These are phyloP conservation scores for Malurus melanocephalus DNA, from an alignment of 2,113 vertebrate species.

Conservation along the genomic window DNA sequence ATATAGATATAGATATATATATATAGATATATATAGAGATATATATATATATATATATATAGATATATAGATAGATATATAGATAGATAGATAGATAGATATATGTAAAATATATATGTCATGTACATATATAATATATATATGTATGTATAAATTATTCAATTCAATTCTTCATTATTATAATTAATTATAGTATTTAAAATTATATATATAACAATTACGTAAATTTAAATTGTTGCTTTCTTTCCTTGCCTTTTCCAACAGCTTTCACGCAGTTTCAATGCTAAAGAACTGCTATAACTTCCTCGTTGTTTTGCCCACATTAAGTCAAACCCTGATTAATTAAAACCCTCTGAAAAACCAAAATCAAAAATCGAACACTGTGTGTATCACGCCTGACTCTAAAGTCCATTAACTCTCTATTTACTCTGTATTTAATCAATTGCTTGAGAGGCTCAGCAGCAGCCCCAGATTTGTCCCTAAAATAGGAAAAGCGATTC, in stretches of 20 bases:
- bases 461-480: neutral
- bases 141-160: too few species aligned
- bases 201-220: too few species aligned
- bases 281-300: neutral
- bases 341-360: neutral
- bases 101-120: too few species aligned
- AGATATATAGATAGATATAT: too few species aligned
- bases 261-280: neutral
- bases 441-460: neutral
- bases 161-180: too few species aligned
- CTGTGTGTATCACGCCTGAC: neutral
- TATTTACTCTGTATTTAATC: conserved; percentile 30
- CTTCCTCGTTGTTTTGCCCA: neutral
- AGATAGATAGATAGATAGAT: too few species aligned
- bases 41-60: too few species aligned
- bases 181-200: too few species aligned
- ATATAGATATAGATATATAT: too few species aligned
- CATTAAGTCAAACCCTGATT: neutral
- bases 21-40: too few species aligned
- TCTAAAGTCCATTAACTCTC: neutral
- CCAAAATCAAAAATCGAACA: too few species aligned
- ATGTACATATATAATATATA: too few species aligned
- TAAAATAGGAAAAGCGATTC: conserved; percentile 12
- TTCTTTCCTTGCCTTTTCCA: neutral
- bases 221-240: neutral